Percentiles rank a stretch among this genome's conserved stretches.
Conservation (phyloP, 2,888 invertebrate genomes). For the Lithophane semibrunnea region DNA sequence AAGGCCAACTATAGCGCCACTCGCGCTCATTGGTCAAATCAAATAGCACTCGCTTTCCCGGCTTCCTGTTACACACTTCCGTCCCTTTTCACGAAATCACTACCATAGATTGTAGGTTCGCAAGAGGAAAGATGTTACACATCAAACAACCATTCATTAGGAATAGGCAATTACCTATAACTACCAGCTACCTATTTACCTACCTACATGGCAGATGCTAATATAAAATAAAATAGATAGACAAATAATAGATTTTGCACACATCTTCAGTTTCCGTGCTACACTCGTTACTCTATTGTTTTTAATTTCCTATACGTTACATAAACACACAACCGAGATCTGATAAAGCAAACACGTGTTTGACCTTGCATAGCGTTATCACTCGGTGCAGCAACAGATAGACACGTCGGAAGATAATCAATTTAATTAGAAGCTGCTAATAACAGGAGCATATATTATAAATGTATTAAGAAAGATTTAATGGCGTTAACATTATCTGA, state of each 20-base stretch:
- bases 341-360: slow-evolving; percentile 62
- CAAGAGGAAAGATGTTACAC: too few relatives aligned
- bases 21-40: too few relatives aligned
- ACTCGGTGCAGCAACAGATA: slow-evolving; percentile 54
- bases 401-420: slow-evolving; percentile 69
- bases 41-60: too few relatives aligned
- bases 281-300: neutral
- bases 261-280: neutral
- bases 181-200: neutral
- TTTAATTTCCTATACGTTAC: slow-evolving; percentile 34
- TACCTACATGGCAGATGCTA: neutral
- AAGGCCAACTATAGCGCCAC: too few relatives aligned
- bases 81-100: too few relatives aligned
- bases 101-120: too few relatives aligned
- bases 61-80: too few relatives aligned
- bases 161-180: neutral
- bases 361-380: slow-evolving; percentile 66
- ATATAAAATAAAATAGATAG: neutral
- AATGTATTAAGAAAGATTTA: neutral
- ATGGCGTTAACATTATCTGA: too few relatives aligned
- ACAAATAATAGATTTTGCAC: neutral
- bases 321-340: slow-evolving; percentile 44
- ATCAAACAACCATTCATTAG: neutral
- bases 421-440: slow-evolving; percentile 63
- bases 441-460: slow-evolving; percentile 3